Conservation (phyloP, 2,797 vertebrate species). For the Falco berigora region DNA sequence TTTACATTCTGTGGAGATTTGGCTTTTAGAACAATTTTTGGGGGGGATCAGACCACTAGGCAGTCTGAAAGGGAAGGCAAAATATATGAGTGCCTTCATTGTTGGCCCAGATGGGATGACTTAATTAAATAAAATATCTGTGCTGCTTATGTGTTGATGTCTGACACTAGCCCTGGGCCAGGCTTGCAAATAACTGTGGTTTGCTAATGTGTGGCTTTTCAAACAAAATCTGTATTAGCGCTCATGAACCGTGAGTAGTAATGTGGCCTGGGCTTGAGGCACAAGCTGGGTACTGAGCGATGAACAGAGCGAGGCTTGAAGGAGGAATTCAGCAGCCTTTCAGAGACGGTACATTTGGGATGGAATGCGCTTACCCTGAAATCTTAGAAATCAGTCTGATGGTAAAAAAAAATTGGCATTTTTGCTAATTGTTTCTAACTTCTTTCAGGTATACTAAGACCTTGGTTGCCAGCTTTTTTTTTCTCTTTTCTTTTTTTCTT, state of each 20-base stretch:
- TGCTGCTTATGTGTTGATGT: constrained; percentile 50
- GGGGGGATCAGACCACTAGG: background rate
- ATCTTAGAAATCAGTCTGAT: background rate
- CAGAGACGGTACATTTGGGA: background rate
- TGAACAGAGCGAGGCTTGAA: constrained; percentile 11
- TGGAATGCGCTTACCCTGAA: background rate
- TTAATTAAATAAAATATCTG: constrained; percentile 64
- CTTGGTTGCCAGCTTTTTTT: background rate
- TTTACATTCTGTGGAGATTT: background rate
- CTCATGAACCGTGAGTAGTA: background rate
- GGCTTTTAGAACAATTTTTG: constrained; percentile 8
- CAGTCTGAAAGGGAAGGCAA: background rate
- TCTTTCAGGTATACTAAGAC: background rate
- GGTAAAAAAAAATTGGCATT: background rate
- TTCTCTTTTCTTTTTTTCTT: too few relatives aligned
- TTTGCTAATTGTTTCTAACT: background rate
- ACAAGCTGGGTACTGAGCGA: constrained; percentile 6
- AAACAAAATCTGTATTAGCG: constrained; percentile 13
- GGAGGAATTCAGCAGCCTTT: background rate
- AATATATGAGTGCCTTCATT: constrained; percentile 52
- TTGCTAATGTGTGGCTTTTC: constrained; percentile 59
- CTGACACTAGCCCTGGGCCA: constrained; percentile 54
- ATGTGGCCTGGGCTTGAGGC: constrained; percentile 25
- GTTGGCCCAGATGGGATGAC: constrained; percentile 48
- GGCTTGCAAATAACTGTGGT: constrained; percentile 62